These are phyloP conservation scores for Upupa epops DNA, from an alignment of 2,113 vertebrate species.

Conservation along the genomic window DNA sequence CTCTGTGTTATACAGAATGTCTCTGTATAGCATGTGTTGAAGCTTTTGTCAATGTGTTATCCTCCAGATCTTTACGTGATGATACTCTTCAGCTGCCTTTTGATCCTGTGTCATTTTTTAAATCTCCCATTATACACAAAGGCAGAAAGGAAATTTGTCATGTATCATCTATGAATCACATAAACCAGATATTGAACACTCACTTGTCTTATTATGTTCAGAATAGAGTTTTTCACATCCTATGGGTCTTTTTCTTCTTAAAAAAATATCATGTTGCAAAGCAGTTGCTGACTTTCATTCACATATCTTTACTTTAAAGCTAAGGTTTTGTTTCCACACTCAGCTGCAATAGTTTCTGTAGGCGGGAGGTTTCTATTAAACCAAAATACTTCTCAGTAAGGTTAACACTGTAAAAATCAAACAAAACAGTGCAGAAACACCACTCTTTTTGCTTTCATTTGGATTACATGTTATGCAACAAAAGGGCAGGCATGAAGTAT, in stretches of 20 bases:
- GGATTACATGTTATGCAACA: background rate
- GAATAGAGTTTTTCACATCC: background rate
- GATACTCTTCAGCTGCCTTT: background rate
- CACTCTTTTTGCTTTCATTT: background rate
- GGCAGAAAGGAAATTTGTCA: background rate
- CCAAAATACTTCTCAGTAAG: background rate
- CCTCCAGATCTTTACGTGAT: background rate
- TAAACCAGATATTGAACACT: background rate
- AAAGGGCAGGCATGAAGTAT: background rate
- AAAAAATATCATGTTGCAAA: background rate
- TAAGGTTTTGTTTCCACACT: background rate
- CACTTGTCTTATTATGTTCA: background rate
- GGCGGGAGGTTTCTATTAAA: background rate
- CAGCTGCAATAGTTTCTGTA: background rate
- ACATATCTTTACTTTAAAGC: background rate
- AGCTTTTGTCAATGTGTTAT: background rate
- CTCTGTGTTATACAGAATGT: background rate
- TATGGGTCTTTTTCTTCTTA: background rate
- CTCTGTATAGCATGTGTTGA: accelerated
- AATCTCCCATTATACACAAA: background rate
- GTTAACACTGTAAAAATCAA: background rate
- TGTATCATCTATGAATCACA: background rate
- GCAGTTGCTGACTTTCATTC: background rate
- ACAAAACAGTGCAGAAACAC: background rate
- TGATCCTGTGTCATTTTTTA: background rate